Base-by-base conservation (phyloP, 2,113 vertebrate species). In the Oreotragus oreotragus region DNA sequence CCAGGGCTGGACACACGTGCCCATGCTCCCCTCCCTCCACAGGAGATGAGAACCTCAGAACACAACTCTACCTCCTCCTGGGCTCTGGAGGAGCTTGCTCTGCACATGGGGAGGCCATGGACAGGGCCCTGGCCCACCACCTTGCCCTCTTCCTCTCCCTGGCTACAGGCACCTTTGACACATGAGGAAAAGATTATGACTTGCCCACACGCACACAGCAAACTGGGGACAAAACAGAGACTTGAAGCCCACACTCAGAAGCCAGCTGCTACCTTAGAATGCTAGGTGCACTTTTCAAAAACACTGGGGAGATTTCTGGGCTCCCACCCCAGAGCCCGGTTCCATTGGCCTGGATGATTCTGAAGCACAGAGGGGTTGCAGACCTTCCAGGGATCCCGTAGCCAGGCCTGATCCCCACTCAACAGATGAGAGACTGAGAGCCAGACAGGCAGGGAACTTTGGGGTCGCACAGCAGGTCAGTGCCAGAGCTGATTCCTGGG, bases 211-310 rank as follows among this genome's bases (percentile, higher is more conserved):
- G 51, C 80, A 76, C 90, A 58, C 19, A 84, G 93, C 51, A 80
- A 90, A 51, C 43, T 30, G 80, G 87, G 55, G 43, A n/a, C 10
- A 43, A 76, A 84, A 84, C 12, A 55, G 77, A 91, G 62, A 47
- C 64, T 73, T 0, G 0, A 57, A 39, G n/a, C 79, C 86, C 76
- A 76, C 43, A 80, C 4, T 51, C 39, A 28, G 17, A 60, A 51
- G 16, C 92, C 10, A 15, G 51, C 45, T 47, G 17, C 47, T 58
- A 73, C 64, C 3, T 39, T 33, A 92, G 70, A 88, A 91, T 49
- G 87, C 19, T 66, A 89, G 47, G 73, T 25, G 47, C 90, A 36
- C 30, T 70, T 87, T 90, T 85, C 81, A 60, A 87, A 97, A 96
- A 73, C 10, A 7, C 57, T n/a, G 3, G 36, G 43, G 83, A 70